Evolutionary conservation across 1,140 invertebrate genomes (phyloP), one percentile per base, ranked within the genome.

Genomic region (Hormaphis cornu): DNA sequence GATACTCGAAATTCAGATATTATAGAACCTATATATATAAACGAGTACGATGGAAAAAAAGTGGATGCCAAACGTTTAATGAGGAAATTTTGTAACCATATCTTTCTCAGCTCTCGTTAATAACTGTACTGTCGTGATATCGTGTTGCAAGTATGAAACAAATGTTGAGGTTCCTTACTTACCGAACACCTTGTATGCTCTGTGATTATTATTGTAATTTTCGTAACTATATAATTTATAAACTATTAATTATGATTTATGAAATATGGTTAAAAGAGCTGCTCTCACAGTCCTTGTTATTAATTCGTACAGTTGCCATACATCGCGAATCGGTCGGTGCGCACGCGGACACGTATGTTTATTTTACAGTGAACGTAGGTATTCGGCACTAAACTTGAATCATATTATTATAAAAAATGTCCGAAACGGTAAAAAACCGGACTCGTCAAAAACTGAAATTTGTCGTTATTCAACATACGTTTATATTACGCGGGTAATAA

Each of bases 201-300:
- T 48, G 53, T 6, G 20, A 16, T 63, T 63, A 46, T 66, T 66
- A 66, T 63, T 63, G 48, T 46, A 40, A 63, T 48, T 46, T n/a
- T n/a, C n/a, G n/a, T n/a, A n/a, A n/a, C n/a, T n/a, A n/a, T n/a
- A n/a, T n/a, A n/a, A n/a, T n/a, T n/a, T n/a, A n/a, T n/a, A n/a
- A n/a, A 48, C 50, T 66, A 53, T 40, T 63, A 30, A 48, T 28
- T 54, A 44, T 50, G 48, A 66, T 66, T 66, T 66, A 66, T 48
- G 61, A 66, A 66, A 66, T 66, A 48, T 35, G 44, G 50, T 66
- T 50, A 66, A 66, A 66, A 16, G 61, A 50, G 61, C 50, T 44
- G 61, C 26, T 66, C 50, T 46, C 58, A 61, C 58, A 46, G 58
- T 61, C 58, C 26, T 61, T 61, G 42, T 46, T 61, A 61, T 61